phyloP scores from a whole-genome alignment of 2,113 vertebrate genomes.

The Prionailurus bengalensis region DNA sequence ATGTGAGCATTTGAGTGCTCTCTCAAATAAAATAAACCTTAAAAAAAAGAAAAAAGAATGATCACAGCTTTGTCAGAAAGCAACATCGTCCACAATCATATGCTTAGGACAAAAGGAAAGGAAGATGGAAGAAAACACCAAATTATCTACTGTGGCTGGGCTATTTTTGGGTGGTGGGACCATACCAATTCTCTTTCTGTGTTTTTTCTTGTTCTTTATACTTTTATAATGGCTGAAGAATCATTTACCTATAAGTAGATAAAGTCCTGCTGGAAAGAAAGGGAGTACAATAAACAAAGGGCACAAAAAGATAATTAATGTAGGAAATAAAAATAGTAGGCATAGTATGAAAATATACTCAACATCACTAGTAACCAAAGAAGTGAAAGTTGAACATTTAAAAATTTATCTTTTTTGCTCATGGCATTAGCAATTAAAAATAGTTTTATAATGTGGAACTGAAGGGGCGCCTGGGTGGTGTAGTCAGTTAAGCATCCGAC shows the following conservation, averaged over 20 bases:
- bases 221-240: constrained; percentile 1
- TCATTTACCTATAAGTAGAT: neutral
- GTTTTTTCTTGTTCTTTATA: neutral
- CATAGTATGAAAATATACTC: neutral
- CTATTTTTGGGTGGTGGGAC: neutral
- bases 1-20: too few species aligned
- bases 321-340: neutral
- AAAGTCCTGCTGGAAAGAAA: neutral
- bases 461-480: neutral
- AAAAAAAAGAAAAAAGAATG: neutral
- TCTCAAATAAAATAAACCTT: too few species aligned
- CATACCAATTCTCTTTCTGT: neutral
- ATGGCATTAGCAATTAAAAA: neutral
- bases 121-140: neutral
- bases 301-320: neutral
- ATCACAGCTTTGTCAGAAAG: neutral
- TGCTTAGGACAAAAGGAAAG: neutral
- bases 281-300: neutral
- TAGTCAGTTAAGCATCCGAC: too few species aligned
- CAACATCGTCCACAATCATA: neutral
- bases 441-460: neutral
- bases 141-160: neutral
- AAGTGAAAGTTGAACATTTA: neutral
- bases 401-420: neutral
- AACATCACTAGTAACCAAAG: neutral